Conservation (phyloP, 1,140 invertebrate species). For the Brachionus asplanchnoidis region DNA sequence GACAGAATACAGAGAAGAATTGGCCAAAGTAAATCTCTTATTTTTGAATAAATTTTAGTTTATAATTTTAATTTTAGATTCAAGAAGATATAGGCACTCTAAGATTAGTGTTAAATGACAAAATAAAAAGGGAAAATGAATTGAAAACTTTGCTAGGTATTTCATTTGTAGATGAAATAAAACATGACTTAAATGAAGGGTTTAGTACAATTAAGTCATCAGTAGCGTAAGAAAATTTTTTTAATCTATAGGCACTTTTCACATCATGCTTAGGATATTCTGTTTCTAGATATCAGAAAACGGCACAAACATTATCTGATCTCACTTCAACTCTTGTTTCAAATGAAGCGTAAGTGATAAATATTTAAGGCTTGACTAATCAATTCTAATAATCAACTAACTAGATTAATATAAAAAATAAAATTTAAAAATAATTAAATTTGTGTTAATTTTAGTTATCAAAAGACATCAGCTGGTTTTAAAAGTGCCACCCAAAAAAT, state of each 20-base stretch:
- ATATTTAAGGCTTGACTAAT: neutral
- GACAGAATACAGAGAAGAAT: slow-evolving; percentile 40
- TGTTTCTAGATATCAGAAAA: slow-evolving; percentile 24
- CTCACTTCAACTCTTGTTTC: neutral
- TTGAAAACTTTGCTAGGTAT: slow-evolving; percentile 37
- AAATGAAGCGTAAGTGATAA: slow-evolving; percentile 31
- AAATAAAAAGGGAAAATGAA: slow-evolving; percentile 38
- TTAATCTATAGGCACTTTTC: neutral
- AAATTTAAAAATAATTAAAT: neutral
- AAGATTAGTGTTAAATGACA: slow-evolving; percentile 28
- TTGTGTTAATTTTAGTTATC: slow-evolving; percentile 20
- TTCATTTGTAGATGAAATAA: slow-evolving; percentile 38
- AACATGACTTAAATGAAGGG: slow-evolving; percentile 10
- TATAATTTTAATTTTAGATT: neutral
- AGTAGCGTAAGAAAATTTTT: slow-evolving; percentile 24
- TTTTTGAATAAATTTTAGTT: neutral
- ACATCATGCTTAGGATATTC: neutral
- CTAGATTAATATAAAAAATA: neutral
- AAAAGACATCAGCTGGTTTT: slow-evolving; percentile 38
- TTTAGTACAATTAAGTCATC: neutral
- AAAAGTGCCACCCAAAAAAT: slow-evolving; percentile 41
- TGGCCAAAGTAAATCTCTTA: slow-evolving; percentile 2
- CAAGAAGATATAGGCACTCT: slow-evolving; percentile 42
- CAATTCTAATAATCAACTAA: neutral
- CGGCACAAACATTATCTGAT: slow-evolving; percentile 32